Evolutionary conservation across 2,113 vertebrate genomes (phyloP), one percentile per base, ranked within the genome.

Genomic region (Formicarius rufipectus): DNA sequence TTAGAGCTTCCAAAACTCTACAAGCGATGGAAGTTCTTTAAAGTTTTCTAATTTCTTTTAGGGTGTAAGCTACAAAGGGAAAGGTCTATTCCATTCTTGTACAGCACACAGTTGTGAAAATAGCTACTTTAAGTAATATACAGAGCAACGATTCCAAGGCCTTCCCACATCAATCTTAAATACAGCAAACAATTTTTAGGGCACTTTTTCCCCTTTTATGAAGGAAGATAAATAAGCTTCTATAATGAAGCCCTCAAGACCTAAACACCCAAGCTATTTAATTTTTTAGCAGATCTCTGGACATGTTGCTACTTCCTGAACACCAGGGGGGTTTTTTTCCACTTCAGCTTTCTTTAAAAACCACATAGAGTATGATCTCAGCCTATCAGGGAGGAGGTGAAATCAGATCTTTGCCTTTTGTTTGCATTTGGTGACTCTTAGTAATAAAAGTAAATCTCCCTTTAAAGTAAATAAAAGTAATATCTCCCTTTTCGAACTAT

Each of bases 31-130:
- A 67, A 91, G 37, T 28, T 77, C 30, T 69, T 94, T 35, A 75
- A 21, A 73, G 35, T 81, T 71, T 90, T 82, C 62, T 84, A 35
- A 76, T 79, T 62, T 72, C 18, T 60, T 92, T 83, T 27, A 68
- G 59, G 31, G 50, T 81, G 10, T 2, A 81, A 44, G 27, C 55
- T 93, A 77, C 86, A 77, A 89, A 77, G 28, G 33, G 39, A 77
- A 92, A 78, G 24, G 33, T 40, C 62, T 79, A 9, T 7, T 14
- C 20, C 40, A 64, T 40, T 82, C 80, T 53, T 25, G 16, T n/a
- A 82, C 12, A 44, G 49, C 12, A 62, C 0, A 0, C 5, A 75
- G 33, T 17, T 68, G 31, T 13, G 19, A 68, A 86, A 97, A 87
- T 8, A 89, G 16, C 64, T 81, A 37, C 44, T 71, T 68, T 56